Evolutionary conservation across 2,113 vertebrate species (phyloP).

Genomic region (Pristiophorus japonicus): DNA sequence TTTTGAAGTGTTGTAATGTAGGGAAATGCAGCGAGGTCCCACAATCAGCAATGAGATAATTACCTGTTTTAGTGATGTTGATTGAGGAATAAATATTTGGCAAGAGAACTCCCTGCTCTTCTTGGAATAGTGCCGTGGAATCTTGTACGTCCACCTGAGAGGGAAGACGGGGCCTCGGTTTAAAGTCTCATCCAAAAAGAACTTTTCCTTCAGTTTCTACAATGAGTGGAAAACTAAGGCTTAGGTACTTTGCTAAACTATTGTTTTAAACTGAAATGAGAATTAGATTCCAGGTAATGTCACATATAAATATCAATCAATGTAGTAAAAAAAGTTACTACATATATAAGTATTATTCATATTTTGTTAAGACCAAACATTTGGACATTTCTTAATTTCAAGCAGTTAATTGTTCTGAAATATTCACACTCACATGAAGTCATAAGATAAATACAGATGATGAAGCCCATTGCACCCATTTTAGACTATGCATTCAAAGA

Average conservation of each 20-base stretch:
- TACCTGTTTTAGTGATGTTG: not conserved
- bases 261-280: not conserved
- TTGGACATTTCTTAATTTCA: not conserved
- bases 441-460: not conserved
- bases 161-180: not conserved
- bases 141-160: not conserved
- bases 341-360: not conserved
- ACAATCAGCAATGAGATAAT: not conserved
- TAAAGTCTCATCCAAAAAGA: not conserved
- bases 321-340: too few relatives aligned
- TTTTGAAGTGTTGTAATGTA: not conserved
- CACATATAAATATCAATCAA: too few relatives aligned
- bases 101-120: not conserved
- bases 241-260: not conserved
- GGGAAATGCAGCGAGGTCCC: not conserved
- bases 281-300: too few relatives aligned
- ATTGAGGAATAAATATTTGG: not conserved
- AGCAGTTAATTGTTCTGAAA: not conserved
- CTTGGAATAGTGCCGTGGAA: not conserved
- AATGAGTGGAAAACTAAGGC: not conserved
- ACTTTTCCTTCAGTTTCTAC: not conserved
- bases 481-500: not conserved
- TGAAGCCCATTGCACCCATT: not conserved
- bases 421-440: not conserved
- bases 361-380: not conserved